Evolutionary conservation across 2,797 vertebrate genomes (phyloP), one percentile per base, ranked within the genome.

Genomic region (Pampus argenteus): DNA sequence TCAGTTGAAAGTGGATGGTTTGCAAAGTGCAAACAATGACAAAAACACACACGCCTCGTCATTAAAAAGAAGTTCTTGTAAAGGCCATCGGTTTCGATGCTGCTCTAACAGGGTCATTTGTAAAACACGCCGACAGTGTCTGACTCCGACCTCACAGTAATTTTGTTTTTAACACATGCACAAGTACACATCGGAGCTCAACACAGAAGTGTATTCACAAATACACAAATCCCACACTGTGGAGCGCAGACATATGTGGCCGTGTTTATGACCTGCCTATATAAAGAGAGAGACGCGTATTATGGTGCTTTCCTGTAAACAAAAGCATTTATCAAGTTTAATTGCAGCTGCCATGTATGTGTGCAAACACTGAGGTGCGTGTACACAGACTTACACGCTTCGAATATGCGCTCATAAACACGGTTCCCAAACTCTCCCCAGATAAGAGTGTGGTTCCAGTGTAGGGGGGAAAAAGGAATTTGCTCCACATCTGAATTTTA

Each of bases 291-390:
- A 81, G 81, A 70, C 76, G 51, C 76, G 51, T 62, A 84, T 87
- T 76, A 81, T 71, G 66, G 55, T 40, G 60, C 66, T 76, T 90
- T 87, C 69, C 77, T 86, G 79, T 89, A 87, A 90, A 90, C 86
- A 86, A 87, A 82, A 73, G 77, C 81, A 79, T 89, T 87, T 79
- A 88, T 88, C 78, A 88, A 79, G 34, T 90, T 78, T 69, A 85
- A 87, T 69, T 81, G 69, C 78, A 25, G 62, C 60, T 90, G 67
- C 74, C 80, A 71, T 83, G 56, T 78, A 75, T 71, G 71, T 44
- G 71, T 44, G 71, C 65, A 76, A 86, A 81, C 72, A 71, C 67
- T 14, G 65, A 52, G 51, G 70, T n/a, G n/a, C n/a, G n/a, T n/a
- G n/a, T 34, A n/a, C 28, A 60, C 49, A 64, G 34, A 68, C 66